Evolutionary conservation across 1,140 invertebrate species (phyloP).

Genomic region (Eulimnadia texana): DNA sequence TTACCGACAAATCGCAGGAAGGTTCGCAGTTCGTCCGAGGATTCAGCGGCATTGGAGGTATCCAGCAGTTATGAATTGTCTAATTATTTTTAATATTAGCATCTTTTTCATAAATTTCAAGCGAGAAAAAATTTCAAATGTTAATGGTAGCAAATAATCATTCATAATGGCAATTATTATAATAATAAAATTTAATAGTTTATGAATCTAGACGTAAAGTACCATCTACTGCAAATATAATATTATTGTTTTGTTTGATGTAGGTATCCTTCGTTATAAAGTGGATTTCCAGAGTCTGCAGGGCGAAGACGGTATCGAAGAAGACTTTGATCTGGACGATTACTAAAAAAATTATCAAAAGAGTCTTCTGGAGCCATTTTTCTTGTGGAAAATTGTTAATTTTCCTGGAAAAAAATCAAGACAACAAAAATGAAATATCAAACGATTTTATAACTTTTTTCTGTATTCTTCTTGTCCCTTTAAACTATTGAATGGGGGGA

Average conservation of each 20-base stretch:
- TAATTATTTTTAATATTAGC: constrained; percentile 12
- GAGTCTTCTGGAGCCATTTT: no score
- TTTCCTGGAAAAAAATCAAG: no score
- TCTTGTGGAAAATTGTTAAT: no score
- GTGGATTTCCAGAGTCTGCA: constrained; percentile 97
- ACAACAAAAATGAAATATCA: no score
- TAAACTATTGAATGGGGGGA: no score
- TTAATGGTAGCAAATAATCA: no score
- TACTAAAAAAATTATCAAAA: constrained; percentile 67
- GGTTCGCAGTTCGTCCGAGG: constrained; percentile 98
- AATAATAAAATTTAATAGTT: no score
- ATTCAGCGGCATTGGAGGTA: constrained; percentile 98
- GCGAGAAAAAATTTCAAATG: neutral
- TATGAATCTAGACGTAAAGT: constrained; percentile 26
- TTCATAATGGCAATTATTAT: no score
- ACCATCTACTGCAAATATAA: constrained; percentile 10
- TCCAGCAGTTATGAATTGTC: no score
- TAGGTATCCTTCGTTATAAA: constrained; percentile 93
- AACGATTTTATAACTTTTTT: no score
- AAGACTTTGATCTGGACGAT: constrained; percentile 82
- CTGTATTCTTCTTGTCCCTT: no score
- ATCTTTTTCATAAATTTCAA: neutral
- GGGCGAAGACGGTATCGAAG: constrained; percentile 61
- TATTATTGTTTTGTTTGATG: constrained; percentile 30
- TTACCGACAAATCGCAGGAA: constrained; percentile 98